Evolutionary conservation across 2,113 vertebrate genomes (phyloP).

Genomic region (Picathartes gymnocephalus): DNA sequence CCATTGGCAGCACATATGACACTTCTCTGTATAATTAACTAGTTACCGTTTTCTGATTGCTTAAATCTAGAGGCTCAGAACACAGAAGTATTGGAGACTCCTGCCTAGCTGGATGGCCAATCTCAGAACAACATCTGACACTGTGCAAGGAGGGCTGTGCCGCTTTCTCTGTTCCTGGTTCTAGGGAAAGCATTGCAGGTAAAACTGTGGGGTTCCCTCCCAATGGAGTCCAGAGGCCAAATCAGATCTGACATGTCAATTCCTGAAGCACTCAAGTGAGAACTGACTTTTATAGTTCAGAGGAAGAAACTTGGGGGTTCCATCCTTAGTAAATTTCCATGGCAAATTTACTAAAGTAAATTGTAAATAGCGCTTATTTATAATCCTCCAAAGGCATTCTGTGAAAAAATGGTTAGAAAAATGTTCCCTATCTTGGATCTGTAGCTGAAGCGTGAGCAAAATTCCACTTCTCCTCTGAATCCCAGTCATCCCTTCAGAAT

Average conservation of each 20-base stretch:
- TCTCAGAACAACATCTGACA: background rate
- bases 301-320: background rate
- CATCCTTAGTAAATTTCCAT: background rate
- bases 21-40: background rate
- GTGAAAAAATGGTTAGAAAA: background rate
- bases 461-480: background rate
- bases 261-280: background rate
- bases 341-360: background rate
- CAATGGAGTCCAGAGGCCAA: background rate
- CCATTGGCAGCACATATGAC: background rate
- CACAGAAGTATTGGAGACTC: background rate
- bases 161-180: accelerated
- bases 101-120: background rate
- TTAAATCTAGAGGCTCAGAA: background rate
- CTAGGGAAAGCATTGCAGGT: background rate
- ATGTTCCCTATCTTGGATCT: background rate
- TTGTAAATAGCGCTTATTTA: background rate
- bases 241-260: background rate
- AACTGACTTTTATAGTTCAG: background rate
- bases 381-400: background rate
- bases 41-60: background rate
- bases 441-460: background rate
- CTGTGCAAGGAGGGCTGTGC: background rate
- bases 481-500: background rate
- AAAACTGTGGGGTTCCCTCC: background rate